phyloP scores from a whole-genome alignment of 2,113 vertebrate genomes.

The Burhinus oedicnemus region DNA sequence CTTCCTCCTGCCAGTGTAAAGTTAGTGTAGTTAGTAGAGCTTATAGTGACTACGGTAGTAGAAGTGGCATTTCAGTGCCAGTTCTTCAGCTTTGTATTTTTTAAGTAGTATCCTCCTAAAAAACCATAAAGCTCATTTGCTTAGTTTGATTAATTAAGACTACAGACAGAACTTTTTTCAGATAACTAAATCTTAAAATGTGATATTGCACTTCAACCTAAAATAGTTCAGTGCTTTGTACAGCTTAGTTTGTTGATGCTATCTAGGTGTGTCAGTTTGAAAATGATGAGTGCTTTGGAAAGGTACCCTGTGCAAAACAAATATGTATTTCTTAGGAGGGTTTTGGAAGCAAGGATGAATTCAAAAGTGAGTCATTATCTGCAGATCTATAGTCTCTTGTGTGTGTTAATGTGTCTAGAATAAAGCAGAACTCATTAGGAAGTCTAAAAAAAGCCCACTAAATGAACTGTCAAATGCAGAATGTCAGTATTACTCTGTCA shows the following conservation, averaged over 20 bases:
- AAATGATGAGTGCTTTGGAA: not conserved
- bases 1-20: not conserved
- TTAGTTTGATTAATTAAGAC: not conserved
- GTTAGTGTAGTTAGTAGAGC: not conserved
- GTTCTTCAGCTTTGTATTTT: not conserved
- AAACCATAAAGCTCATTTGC: not conserved
- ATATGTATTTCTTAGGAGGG: not conserved
- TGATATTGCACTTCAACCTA: not conserved
- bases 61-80: not conserved
- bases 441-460: not conserved
- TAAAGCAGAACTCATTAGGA: constrained; percentile 10
- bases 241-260: not conserved
- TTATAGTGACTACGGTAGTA: not conserved
- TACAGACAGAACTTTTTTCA: not conserved
- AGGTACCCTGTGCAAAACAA: not conserved
- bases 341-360: not conserved
- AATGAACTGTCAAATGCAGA: not conserved
- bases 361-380: not conserved
- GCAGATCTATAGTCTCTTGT: not conserved
- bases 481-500: not conserved
- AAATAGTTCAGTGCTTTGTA: not conserved
- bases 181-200: not conserved
- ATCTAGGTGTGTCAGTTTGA: not conserved
- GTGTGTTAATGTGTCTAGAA: not conserved
- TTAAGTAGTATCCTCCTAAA: not conserved